phyloP scores from a whole-genome alignment of 2,113 vertebrate genomes.

The Athene noctua region DNA sequence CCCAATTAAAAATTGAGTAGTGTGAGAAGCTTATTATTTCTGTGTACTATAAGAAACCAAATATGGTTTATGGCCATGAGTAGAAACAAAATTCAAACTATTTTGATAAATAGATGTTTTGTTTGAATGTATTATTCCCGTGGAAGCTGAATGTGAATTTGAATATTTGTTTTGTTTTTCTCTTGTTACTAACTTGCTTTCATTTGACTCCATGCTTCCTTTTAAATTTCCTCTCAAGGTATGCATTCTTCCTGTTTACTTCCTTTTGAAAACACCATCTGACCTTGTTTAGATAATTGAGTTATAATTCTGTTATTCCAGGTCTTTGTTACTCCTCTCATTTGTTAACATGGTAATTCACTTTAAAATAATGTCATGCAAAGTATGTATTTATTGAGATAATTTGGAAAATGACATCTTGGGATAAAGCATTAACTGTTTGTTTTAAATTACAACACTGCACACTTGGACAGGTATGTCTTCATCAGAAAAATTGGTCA shows the following conservation, averaged over 20 bases:
- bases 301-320: neutral
- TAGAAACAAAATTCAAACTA: neutral
- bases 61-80: neutral
- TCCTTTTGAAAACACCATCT: slow-evolving; percentile 14
- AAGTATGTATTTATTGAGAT: slow-evolving; percentile 22
- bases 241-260: slow-evolving; percentile 54
- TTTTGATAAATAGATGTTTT: neutral
- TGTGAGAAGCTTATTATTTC: neutral
- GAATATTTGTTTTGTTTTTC: slow-evolving; percentile 29
- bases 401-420: slow-evolving; percentile 18
- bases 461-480: neutral
- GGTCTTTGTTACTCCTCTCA: neutral
- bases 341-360: slow-evolving; percentile 45
- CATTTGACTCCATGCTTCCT: slow-evolving; percentile 64
- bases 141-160: slow-evolving; percentile 34
- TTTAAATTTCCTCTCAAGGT: slow-evolving; percentile 70
- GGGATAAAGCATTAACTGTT: slow-evolving; percentile 44
- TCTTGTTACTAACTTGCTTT: slow-evolving; percentile 65
- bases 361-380: slow-evolving; percentile 47
- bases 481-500: neutral
- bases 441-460: slow-evolving; percentile 17
- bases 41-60: neutral
- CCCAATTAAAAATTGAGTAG: neutral
- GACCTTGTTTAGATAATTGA: slow-evolving; percentile 10
- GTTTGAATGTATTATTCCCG: neutral